Evolutionary conservation across 1,140 invertebrate species (phyloP).

Genomic region (Zaprionus lachaisei): DNA sequence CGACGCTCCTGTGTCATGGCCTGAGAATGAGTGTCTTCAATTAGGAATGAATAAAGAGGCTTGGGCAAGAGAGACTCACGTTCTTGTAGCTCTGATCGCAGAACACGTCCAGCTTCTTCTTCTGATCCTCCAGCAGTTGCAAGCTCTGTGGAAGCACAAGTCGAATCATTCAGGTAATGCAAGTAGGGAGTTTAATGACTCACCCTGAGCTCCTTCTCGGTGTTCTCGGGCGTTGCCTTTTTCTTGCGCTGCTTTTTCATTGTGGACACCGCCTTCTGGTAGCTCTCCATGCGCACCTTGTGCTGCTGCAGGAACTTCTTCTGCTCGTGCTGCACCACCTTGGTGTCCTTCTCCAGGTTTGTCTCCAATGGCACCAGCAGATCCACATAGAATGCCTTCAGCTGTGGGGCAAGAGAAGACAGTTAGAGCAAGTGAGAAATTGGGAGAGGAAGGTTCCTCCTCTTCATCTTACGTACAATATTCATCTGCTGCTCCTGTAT

Average conservation of each 20-base stretch:
- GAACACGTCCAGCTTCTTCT: slow-evolving; percentile 94
- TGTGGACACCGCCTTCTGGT: slow-evolving; percentile 93
- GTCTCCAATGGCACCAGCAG: slow-evolving; percentile 95
- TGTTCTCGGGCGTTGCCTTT: slow-evolving; percentile 91
- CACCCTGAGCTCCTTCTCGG: slow-evolving; percentile 95
- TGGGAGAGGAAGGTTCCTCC: not conserved
- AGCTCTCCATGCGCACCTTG: slow-evolving; percentile 94
- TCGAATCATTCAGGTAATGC: not conserved
- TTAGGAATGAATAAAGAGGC: slow-evolving; percentile 21
- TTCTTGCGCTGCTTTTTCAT: slow-evolving; percentile 96
- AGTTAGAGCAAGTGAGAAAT: not conserved
- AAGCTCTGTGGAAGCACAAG: slow-evolving; percentile 88
- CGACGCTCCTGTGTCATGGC: slow-evolving; percentile 97
- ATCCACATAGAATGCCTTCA: slow-evolving; percentile 97
- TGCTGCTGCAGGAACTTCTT: slow-evolving; percentile 95
- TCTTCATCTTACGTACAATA: slow-evolving; percentile 90
- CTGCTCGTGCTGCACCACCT: slow-evolving; percentile 96
- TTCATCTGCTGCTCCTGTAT: slow-evolving; percentile 97
- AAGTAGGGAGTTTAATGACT: slow-evolving; percentile 22
- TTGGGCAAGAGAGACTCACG: slow-evolving; percentile 86
- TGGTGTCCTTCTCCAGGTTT: slow-evolving; percentile 96
- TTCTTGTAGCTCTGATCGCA: slow-evolving; percentile 96
- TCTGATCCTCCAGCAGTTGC: slow-evolving; percentile 95
- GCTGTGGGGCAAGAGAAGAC: slow-evolving; percentile 85
- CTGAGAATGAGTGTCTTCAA: slow-evolving; percentile 85